Percentiles rank a stretch among this genome's conserved stretches.
Conservation (phyloP, 1,140 invertebrate genomes). For the Drosophila pandora region DNA sequence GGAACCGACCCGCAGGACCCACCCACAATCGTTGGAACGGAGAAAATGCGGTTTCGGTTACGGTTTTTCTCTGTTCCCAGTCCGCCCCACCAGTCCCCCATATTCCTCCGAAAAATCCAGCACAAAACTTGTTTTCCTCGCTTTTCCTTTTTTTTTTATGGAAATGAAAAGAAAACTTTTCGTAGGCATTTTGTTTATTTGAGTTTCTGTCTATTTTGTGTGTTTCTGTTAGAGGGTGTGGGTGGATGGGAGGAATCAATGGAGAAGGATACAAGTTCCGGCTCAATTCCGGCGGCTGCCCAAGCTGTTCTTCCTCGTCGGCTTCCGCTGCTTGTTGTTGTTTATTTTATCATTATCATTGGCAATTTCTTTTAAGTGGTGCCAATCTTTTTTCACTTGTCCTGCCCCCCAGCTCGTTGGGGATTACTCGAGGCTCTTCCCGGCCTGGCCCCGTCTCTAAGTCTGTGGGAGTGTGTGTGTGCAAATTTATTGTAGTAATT, state of each 20-base stretch:
- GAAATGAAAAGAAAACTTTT: slow-evolving; percentile 73
- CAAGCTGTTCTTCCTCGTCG: slow-evolving; percentile 19
- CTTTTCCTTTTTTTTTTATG: slow-evolving; percentile 55
- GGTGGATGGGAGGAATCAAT: neutral
- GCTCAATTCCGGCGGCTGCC: slow-evolving; percentile 11
- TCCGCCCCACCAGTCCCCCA: slow-evolving; percentile 6
- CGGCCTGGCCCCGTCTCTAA: neutral
- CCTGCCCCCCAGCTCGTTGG: slow-evolving; percentile 61
- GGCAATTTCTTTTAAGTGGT: slow-evolving; percentile 81
- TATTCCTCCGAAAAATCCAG: neutral
- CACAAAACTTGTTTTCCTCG: slow-evolving; percentile 61
- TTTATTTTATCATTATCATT: slow-evolving; percentile 81
- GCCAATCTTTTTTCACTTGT: slow-evolving; percentile 82
- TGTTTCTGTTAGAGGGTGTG: neutral
- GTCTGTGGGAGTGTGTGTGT: slow-evolving; percentile 34
- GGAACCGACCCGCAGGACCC: slow-evolving; percentile 47
- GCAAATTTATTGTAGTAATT: slow-evolving; percentile 80
- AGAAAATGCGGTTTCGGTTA: slow-evolving; percentile 83
- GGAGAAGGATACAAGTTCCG: slow-evolving; percentile 47
- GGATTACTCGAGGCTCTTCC: slow-evolving; percentile 65
- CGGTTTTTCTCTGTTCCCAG: slow-evolving; percentile 80
- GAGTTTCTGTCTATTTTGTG: slow-evolving; percentile 20
- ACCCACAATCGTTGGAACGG: slow-evolving; percentile 72
- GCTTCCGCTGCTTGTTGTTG: slow-evolving; percentile 51
- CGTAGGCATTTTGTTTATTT: slow-evolving; percentile 77